Conservation (phyloP, 1,140 invertebrate genomes). For the Rhyacophila brunnea region DNA sequence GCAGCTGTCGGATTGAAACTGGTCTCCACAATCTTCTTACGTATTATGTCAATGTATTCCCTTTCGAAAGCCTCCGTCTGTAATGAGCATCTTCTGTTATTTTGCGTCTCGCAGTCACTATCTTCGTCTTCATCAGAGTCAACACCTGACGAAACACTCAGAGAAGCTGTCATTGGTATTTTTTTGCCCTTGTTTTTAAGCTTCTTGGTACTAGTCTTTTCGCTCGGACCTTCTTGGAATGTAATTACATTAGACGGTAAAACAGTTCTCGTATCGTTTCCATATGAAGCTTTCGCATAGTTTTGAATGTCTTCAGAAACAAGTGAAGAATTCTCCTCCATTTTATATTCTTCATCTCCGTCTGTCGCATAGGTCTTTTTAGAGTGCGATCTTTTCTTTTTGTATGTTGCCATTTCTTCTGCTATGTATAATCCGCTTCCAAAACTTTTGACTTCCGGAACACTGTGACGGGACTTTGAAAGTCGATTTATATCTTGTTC, state of each 20-base stretch:
- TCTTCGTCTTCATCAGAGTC: conserved; percentile 3
- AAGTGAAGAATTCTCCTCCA: neutral
- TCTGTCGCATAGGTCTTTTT: conserved; percentile 6
- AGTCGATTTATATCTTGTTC: conserved; percentile 37
- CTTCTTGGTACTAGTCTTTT: conserved; percentile 5
- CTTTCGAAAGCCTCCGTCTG: conserved; percentile 38
- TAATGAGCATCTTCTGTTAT: conserved; percentile 2
- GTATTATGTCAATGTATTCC: conserved; percentile 49
- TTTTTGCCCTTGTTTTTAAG: conserved; percentile 9
- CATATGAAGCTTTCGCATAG: conserved; percentile 9
- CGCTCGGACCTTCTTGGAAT: conserved; percentile 13
- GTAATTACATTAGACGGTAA: conserved; percentile 12
- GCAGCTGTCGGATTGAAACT: conserved; percentile 36
- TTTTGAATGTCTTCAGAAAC: conserved; percentile 21
- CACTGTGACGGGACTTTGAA: conserved; percentile 8
- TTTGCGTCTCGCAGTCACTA: neutral
- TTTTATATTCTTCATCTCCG: conserved; percentile 6
- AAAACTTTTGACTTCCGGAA: conserved; percentile 17
- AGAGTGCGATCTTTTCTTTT: conserved; percentile 1
- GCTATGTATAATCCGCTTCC: neutral
- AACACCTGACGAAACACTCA: conserved; percentile 1
- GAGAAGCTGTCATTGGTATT: neutral
- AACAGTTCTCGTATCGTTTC: neutral
- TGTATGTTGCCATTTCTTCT: conserved; percentile 1
- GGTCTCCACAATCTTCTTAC: conserved; percentile 42